phyloP scores from a whole-genome alignment of 2,888 invertebrate species.

The Iselma pallidipennis region DNA sequence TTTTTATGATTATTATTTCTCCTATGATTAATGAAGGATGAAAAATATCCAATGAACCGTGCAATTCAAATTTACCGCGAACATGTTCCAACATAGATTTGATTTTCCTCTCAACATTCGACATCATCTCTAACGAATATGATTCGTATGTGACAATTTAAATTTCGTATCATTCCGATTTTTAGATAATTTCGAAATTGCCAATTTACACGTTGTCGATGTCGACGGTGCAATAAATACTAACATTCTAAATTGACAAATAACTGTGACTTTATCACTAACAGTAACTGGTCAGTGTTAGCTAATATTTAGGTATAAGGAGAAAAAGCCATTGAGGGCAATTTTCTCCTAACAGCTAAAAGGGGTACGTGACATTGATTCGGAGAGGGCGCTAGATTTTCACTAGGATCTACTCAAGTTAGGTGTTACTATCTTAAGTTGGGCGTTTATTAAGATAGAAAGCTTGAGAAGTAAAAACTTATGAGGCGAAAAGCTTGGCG shows the following conservation, averaged over 20 bases:
- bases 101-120: neutral
- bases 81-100: neutral
- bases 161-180: neutral
- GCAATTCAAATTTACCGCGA: neutral
- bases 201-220: neutral
- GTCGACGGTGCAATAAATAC: no score
- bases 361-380: neutral
- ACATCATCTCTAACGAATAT: neutral
- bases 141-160: neutral
- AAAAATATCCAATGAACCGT: neutral
- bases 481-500: constrained; percentile 2
- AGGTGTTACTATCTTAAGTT: neutral
- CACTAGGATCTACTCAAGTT: neutral
- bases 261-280: neutral
- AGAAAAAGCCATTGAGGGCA: neutral
- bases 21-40: neutral
- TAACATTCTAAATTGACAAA: neutral
- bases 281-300: neutral
- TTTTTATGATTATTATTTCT: neutral
- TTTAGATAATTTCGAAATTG: neutral
- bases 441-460: constrained; percentile 8
- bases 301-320: no score
- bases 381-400: neutral
- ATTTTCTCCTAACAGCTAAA: no score
- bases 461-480: constrained; percentile 6